Percentiles rank a stretch among this genome's conserved stretches.
Evolutionary conservation across 35 echinoderm and acorn worm genomes (phyloP).

Genomic region (Diadema setosum): DNA sequence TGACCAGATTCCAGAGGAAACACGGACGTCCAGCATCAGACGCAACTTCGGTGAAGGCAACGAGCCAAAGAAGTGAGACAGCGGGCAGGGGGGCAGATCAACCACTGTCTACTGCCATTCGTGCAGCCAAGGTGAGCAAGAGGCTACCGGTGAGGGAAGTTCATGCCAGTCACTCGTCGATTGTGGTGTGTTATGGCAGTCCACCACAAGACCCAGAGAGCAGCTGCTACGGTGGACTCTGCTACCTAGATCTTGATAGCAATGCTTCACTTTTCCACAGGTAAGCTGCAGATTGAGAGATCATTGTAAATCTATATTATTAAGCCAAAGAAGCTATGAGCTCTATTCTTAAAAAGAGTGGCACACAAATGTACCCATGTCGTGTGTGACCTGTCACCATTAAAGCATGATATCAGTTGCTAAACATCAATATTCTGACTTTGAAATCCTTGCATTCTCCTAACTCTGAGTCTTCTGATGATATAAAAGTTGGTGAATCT

Average conservation of each 20-base stretch:
- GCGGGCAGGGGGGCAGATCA: background rate
- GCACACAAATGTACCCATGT: too few relatives aligned
- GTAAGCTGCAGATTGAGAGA: too few relatives aligned
- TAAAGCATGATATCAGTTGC: too few relatives aligned
- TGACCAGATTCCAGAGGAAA: conserved; percentile 4
- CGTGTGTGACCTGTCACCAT: too few relatives aligned
- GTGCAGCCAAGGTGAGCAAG: conserved; percentile 24
- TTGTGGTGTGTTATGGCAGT: conserved; percentile 41
- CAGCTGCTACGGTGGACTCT: conserved; percentile 44
- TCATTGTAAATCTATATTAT: too few relatives aligned
- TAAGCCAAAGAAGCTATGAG: too few relatives aligned
- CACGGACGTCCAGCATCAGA: too few relatives aligned
- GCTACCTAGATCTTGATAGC: conserved; percentile 15
- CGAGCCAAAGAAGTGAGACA: background rate
- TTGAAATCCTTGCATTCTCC: too few relatives aligned
- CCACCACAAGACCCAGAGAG: background rate
- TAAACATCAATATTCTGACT: too few relatives aligned
- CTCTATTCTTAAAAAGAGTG: too few relatives aligned
- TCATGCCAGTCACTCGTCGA: background rate
- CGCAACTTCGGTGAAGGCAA: background rate
- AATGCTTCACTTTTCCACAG: conserved; percentile 33
- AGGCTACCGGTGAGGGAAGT: conserved; percentile 30
- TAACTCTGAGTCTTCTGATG: too few relatives aligned
- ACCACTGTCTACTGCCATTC: background rate
- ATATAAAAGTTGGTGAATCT: too few relatives aligned